Conservation (phyloP, 1,140 invertebrate species). For the Atta texana region DNA sequence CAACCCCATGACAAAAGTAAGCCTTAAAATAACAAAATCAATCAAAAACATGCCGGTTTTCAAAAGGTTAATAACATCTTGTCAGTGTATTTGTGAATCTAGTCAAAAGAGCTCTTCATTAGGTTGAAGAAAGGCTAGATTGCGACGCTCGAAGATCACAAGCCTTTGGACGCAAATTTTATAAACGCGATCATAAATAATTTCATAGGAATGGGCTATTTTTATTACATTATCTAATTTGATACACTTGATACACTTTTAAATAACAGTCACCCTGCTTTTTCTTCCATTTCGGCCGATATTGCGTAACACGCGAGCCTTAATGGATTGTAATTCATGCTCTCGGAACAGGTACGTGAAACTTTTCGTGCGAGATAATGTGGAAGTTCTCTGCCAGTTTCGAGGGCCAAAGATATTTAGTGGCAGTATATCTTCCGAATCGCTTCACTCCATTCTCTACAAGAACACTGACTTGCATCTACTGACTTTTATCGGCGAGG, state of each 20-base stretch:
- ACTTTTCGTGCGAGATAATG: slow-evolving; percentile 62
- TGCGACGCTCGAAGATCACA: too few species aligned
- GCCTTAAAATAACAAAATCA: too few species aligned
- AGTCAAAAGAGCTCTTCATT: too few species aligned
- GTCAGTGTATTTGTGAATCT: too few species aligned
- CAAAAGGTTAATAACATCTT: too few species aligned
- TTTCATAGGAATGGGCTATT: too few species aligned
- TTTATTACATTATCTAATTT: too few species aligned
- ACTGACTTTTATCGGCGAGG: slow-evolving; percentile 66
- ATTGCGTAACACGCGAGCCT: slow-evolving; percentile 12
- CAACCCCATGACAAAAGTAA: too few species aligned
- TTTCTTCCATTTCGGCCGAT: neutral
- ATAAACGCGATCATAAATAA: too few species aligned
- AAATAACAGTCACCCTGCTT: neutral
- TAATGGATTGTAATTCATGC: slow-evolving; percentile 67
- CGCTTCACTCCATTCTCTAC: slow-evolving; percentile 65
- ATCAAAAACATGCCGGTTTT: too few species aligned
- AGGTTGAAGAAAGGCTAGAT: too few species aligned
- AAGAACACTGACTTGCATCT: slow-evolving; percentile 44
- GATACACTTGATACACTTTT: neutral
- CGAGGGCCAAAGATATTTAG: slow-evolving; percentile 67
- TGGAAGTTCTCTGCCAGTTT: slow-evolving; percentile 56
- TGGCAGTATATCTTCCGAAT: slow-evolving; percentile 70
- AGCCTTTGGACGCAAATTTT: too few species aligned
- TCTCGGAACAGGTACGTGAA: slow-evolving; percentile 36